phyloP scores from a whole-genome alignment of 2,888 invertebrate species.

The Eristalis intricaria region DNA sequence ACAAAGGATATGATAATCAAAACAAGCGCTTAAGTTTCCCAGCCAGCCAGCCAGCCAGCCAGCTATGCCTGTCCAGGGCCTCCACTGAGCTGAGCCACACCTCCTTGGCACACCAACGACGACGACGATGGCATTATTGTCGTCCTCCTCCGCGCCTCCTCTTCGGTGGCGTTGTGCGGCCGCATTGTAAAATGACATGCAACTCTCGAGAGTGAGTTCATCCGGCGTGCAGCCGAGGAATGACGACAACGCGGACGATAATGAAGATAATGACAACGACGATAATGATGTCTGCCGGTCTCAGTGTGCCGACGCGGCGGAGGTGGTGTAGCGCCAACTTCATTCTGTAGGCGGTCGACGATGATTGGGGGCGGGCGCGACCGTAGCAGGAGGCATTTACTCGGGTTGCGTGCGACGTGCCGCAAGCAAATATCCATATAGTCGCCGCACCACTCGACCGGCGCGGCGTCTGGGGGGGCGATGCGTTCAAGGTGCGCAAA shows the following conservation, averaged over 20 bases:
- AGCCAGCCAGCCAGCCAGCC: background rate
- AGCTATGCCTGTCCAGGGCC: constrained; percentile 15
- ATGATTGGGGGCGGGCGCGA: constrained; percentile 1
- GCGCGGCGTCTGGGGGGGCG: background rate
- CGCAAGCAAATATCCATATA: constrained; percentile 16
- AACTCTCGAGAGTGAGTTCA: constrained; percentile 43
- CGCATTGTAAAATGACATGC: constrained; percentile 46
- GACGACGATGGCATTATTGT: constrained; percentile 15
- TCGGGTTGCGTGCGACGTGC: constrained; percentile 33
- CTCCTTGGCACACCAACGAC: constrained; percentile 13
- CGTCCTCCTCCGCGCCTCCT: background rate
- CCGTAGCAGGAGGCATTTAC: constrained; percentile 28
- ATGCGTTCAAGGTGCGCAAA: background rate
- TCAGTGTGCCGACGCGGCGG: background rate
- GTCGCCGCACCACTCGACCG: constrained; percentile 35
- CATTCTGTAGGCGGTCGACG: background rate
- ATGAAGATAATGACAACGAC: constrained; percentile 20
- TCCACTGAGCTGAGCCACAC: constrained; percentile 36
- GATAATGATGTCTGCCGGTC: constrained; percentile 8
- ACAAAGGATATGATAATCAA: constrained; percentile 31
- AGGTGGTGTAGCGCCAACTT: constrained; percentile 50
- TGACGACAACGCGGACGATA: constrained; percentile 18
- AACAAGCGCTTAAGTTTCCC: constrained; percentile 20
- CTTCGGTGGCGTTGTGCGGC: background rate
- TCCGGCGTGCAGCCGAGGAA: constrained; percentile 56